A percentile compares a stretch with the other conserved stretches of the same genome.
Conservation (phyloP, 2,888 invertebrate species). For the Muschampia staudingeri region DNA sequence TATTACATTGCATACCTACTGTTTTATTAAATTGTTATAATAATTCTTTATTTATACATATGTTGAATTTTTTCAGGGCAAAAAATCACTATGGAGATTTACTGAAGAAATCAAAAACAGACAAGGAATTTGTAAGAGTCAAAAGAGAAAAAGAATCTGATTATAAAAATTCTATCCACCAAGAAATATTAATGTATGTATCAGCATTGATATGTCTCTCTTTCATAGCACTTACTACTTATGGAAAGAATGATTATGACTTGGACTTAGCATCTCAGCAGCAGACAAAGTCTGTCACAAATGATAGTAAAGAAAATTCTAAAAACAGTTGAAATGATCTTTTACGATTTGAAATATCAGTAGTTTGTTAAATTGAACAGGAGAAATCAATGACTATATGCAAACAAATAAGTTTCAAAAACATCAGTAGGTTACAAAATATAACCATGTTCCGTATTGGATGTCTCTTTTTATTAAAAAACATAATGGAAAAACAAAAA, state of each 20-base stretch:
- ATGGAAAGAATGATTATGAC: slow-evolving; percentile 81
- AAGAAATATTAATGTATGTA: slow-evolving; percentile 77
- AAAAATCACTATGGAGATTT: slow-evolving; percentile 88
- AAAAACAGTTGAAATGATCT: slow-evolving; percentile 16
- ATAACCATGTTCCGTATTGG: too few species aligned
- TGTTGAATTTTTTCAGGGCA: slow-evolving; percentile 79
- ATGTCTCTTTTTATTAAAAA: too few species aligned
- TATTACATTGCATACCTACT: too few species aligned
- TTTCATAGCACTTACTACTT: slow-evolving; percentile 73
- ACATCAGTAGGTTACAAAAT: not conserved
- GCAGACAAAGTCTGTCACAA: not conserved
- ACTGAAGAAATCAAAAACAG: slow-evolving; percentile 77
- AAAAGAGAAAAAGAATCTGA: slow-evolving; percentile 69
- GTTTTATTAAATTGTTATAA: too few species aligned
- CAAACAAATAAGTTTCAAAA: not conserved
- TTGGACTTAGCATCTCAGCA: slow-evolving; percentile 61
- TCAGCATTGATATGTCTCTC: slow-evolving; percentile 72
- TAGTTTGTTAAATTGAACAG: not conserved
- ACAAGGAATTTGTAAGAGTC: slow-evolving; percentile 75
- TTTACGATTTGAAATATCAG: not conserved
- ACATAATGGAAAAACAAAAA: too few species aligned
- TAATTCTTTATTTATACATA: too few species aligned
- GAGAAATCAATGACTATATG: not conserved
- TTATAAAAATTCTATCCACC: slow-evolving; percentile 65
- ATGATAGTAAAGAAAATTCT: not conserved